Conservation (phyloP, 2,888 invertebrate genomes). For the Xestia ashworthii region DNA sequence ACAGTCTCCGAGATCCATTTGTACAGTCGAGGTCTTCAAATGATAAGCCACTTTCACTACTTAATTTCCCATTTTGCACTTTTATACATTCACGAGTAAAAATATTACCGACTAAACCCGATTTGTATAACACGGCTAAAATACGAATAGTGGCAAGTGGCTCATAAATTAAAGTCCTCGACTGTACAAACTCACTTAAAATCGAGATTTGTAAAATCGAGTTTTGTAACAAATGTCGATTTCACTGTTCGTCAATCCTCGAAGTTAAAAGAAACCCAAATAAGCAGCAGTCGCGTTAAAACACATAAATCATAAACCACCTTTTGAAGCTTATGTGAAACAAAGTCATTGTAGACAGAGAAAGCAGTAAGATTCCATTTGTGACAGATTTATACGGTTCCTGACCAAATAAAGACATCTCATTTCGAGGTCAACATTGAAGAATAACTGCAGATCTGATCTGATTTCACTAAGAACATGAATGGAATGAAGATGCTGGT, state of each 20-base stretch:
- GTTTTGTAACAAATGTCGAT: no score
- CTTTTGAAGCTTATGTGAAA: background rate
- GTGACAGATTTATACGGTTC: background rate
- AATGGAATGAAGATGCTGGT: background rate
- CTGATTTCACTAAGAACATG: background rate
- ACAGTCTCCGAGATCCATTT: no score
- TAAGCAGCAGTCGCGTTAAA: background rate
- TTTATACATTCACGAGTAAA: no score
- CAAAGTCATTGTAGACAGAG: background rate
- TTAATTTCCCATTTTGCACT: no score
- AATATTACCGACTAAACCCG: no score
- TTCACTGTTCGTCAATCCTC: no score
- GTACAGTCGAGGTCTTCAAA: no score
- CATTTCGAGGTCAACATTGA: background rate
- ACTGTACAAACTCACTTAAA: background rate
- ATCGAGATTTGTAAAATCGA: background rate
- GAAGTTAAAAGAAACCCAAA: no score
- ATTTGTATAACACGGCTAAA: no score
- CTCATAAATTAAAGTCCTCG: no score
- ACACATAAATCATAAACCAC: background rate
- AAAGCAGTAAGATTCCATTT: background rate
- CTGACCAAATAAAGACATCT: background rate
- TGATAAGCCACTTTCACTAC: no score
- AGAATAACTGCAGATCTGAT: background rate
- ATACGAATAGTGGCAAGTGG: no score